Conservation (phyloP, 2,888 invertebrate species). For the Ecliptopera silaceata region DNA sequence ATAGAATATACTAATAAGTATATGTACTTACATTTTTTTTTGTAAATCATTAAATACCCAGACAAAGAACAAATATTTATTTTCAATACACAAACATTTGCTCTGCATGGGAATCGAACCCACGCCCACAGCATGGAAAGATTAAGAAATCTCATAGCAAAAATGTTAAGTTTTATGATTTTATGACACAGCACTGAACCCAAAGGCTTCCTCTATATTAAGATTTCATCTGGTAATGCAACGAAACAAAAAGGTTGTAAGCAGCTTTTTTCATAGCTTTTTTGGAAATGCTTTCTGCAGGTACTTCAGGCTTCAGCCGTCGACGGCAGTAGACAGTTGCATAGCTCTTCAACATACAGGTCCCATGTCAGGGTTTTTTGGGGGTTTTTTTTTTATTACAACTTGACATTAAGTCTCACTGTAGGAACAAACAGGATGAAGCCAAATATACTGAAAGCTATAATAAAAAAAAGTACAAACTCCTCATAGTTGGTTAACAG, state of each 20-base stretch:
- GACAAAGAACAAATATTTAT: too few relatives aligned
- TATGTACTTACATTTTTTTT: too few relatives aligned
- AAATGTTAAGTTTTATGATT: not conserved
- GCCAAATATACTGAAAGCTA: too few relatives aligned
- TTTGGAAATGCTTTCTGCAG: slow-evolving; percentile 20
- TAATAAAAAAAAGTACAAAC: too few relatives aligned
- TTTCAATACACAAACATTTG: too few relatives aligned
- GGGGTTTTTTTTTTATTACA: not conserved
- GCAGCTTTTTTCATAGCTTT: slow-evolving; percentile 15
- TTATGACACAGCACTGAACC: not conserved
- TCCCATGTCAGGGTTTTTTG: not conserved
- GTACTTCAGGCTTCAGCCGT: slow-evolving; percentile 4
- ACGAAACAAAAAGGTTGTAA: slow-evolving; percentile 19
- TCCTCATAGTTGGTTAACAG: too few relatives aligned
- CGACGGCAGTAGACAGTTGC: slow-evolving; percentile 14
- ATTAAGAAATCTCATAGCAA: too few relatives aligned
- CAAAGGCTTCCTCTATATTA: slow-evolving; percentile 7
- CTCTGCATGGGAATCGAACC: too few relatives aligned
- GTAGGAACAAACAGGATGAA: too few relatives aligned
- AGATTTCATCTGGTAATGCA: slow-evolving; percentile 23
- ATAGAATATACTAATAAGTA: too few relatives aligned
- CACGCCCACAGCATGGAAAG: too few relatives aligned
- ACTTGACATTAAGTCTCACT: not conserved
- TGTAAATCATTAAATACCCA: too few relatives aligned
- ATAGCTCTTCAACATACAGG: slow-evolving; percentile 10